Conservation (phyloP, 2,888 invertebrate species). For the Parnassius orleans region DNA sequence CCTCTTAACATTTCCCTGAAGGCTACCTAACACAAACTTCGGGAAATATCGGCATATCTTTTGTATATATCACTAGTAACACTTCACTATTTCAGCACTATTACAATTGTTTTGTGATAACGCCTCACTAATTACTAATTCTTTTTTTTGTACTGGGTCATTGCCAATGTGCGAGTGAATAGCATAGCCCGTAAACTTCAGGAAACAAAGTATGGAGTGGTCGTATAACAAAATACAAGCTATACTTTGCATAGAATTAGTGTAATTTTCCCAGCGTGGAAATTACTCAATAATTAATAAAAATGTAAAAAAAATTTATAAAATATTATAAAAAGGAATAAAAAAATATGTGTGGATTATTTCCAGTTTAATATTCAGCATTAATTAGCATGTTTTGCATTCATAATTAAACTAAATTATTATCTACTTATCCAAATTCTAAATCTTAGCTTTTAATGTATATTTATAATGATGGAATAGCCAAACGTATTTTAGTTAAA, state of each 20-base stretch:
- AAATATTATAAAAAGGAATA: slow-evolving; percentile 48
- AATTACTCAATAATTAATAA: slow-evolving; percentile 69
- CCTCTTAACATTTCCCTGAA: too few relatives aligned
- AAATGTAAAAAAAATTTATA: slow-evolving; percentile 53
- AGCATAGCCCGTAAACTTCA: slow-evolving; percentile 78
- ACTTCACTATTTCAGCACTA: too few relatives aligned
- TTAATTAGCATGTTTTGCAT: slow-evolving; percentile 77
- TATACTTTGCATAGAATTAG: slow-evolving; percentile 97
- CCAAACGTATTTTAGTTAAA: slow-evolving; percentile 56
- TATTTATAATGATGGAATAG: slow-evolving; percentile 62
- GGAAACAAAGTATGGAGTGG: slow-evolving; percentile 80
- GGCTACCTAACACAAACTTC: too few relatives aligned
- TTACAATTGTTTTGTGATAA: too few relatives aligned
- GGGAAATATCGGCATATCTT: too few relatives aligned
- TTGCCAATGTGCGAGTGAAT: slow-evolving; percentile 80
- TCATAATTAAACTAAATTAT: slow-evolving; percentile 63
- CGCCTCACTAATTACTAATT: too few relatives aligned
- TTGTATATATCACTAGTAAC: too few relatives aligned
- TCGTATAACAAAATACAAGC: slow-evolving; percentile 85
- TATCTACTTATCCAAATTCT: slow-evolving; percentile 60
- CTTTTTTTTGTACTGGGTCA: slow-evolving; percentile 30
- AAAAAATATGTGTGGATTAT: slow-evolving; percentile 70
- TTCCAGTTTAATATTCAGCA: slow-evolving; percentile 82
- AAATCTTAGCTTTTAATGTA: slow-evolving; percentile 75
- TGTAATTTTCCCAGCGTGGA: slow-evolving; percentile 90